Conservation (phyloP, 1,140 invertebrate genomes). For the Cydia strobilella region DNA sequence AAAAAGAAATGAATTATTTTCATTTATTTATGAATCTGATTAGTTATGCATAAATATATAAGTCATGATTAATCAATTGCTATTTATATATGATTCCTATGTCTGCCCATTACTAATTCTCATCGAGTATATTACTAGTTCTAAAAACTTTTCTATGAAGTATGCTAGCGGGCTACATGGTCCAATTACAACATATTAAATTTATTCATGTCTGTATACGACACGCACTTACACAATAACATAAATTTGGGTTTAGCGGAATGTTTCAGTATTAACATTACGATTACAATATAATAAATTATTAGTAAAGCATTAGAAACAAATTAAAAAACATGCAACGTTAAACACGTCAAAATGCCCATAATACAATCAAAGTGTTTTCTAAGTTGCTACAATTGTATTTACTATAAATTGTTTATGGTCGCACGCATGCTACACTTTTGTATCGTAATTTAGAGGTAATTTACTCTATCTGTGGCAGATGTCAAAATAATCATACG, state of each 20-base stretch:
- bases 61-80: too few species aligned
- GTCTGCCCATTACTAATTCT: not conserved
- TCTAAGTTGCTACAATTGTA: not conserved
- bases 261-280: constrained; percentile 47
- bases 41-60: too few species aligned
- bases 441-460: not conserved
- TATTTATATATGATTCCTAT: not conserved
- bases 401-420: not conserved
- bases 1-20: not conserved
- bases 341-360: not conserved
- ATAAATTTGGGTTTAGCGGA: constrained; percentile 45
- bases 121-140: not conserved
- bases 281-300: constrained; percentile 2
- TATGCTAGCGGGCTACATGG: constrained; percentile 6
- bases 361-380: not conserved
- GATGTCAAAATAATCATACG: not conserved
- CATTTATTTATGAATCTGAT: too few species aligned
- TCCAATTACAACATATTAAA: not conserved
- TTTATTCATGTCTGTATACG: constrained; percentile 9
- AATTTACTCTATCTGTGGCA: not conserved
- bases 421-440: not conserved
- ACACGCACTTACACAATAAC: constrained; percentile 27
- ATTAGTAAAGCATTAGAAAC: not conserved
- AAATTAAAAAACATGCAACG: not conserved
- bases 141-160: not conserved